phyloP scores from a whole-genome alignment of 35 echinoderm and acorn worm genomes.

The Ophioderma brevispina region DNA sequence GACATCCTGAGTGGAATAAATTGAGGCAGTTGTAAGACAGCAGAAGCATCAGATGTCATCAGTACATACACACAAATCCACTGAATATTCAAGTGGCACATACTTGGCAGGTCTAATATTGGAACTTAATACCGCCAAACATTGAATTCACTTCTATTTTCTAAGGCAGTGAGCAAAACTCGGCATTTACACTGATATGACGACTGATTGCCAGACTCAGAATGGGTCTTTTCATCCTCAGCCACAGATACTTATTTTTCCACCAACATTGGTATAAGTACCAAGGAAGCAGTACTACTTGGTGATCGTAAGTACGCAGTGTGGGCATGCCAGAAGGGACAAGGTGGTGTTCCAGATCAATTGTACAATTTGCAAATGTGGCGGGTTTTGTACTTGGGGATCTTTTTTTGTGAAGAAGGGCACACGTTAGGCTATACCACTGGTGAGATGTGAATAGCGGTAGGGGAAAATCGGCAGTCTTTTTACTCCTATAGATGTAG shows the following conservation, averaged over 20 bases:
- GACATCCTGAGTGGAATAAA: too few relatives aligned
- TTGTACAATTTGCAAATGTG: conserved; percentile 6
- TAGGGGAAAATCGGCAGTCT: neutral
- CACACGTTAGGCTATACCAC: neutral
- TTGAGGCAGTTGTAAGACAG: too few relatives aligned
- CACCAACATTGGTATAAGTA: neutral
- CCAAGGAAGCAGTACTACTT: neutral
- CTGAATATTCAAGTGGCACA: neutral
- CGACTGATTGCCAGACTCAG: too few relatives aligned
- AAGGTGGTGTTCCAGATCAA: neutral
- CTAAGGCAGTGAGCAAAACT: neutral
- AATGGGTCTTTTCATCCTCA: neutral
- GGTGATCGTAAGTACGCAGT: neutral
- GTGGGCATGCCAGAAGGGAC: neutral
- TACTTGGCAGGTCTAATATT: neutral
- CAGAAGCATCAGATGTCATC: neutral
- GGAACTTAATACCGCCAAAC: neutral
- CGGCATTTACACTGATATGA: neutral
- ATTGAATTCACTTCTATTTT: neutral
- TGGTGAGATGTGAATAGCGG: neutral
- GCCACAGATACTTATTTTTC: neutral
- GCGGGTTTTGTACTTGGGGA: neutral
- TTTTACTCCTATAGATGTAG: neutral
- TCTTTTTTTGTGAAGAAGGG: neutral
- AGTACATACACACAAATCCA: neutral